Evolutionary conservation across 2,888 invertebrate species (phyloP), one percentile per base, ranked within the genome.

Genomic region (Capitulum mitella): DNA sequence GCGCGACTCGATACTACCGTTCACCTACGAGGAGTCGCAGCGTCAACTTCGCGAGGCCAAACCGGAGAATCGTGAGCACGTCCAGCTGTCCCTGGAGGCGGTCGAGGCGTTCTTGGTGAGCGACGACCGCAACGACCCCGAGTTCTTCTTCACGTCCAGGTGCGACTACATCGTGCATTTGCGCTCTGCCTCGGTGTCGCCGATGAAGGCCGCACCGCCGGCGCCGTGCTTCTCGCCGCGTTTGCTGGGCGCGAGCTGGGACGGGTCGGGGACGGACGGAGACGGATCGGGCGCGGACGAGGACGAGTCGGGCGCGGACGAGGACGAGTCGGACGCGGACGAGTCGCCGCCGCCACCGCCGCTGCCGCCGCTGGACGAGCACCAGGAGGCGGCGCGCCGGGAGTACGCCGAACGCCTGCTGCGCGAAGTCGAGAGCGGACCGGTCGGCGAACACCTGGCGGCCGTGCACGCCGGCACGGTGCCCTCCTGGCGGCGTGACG

Each of bases 301-400:
- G 40, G 77, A 58, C 19, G 37, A 22, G 32, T 34, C 14, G 86
- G 64, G 12, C 34, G 77, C 34, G 19, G 48, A 22, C 51, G 46
- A 26, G 86, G 64, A 22, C 37, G 77, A 48, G 79, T 61, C 5
- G 51, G 77, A 58, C 16, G 26, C 34, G 34, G 61, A n/a, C 64
- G 61, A 22, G 86, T 86, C 81, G 83, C 83, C 37, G 80, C 84
- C 14, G 79, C 82, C n/a, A 84, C 85, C 80, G 64, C 29, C 86
- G 22, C 79, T 83, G n/a, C 77, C 82, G n/a, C 84, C 83, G 14
- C 81, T 83, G 76, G 82, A 86, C 40, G 84, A 84, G 79, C 86
- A 85, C 82, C 84, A 85, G 22, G 86, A 86, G 80, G 86, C 85
- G 80, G 83, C 85, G 29, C 85, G 86, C 79, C 83, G 83, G 79